Evolutionary conservation across 2,797 vertebrate genomes (phyloP).

Genomic region (Scleropages formosus): DNA sequence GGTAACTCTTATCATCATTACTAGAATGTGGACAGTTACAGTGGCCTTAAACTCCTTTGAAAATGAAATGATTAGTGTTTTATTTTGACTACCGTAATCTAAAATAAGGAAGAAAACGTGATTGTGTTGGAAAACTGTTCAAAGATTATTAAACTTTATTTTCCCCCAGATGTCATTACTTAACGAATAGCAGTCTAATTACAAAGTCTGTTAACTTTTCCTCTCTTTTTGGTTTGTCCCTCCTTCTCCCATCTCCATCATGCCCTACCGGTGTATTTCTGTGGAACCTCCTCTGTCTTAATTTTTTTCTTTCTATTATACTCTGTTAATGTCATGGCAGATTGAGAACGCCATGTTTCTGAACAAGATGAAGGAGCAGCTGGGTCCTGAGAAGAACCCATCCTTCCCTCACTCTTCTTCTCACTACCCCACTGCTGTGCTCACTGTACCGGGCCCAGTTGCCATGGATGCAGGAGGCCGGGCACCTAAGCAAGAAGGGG

Average conservation of each 20-base stretch:
- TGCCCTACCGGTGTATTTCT: neutral
- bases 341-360: conserved; percentile 97
- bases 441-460: conserved; percentile 86
- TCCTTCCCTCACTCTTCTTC: conserved; percentile 79
- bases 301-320: neutral
- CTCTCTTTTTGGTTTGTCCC: neutral
- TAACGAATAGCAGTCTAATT: too few species aligned
- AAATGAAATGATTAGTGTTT: too few species aligned
- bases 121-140: neutral
- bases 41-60: too few species aligned
- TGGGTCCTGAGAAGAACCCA: conserved; percentile 81
- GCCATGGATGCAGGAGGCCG: conserved; percentile 72
- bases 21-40: neutral
- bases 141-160: too few species aligned
- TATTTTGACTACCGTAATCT: conserved; percentile 7
- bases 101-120: neutral
- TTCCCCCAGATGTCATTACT: neutral
- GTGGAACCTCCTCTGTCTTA: neutral
- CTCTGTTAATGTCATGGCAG: conserved; percentile 56
- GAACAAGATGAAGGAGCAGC: conserved; percentile 97
- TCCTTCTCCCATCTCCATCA: neutral
- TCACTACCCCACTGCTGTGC: conserved; percentile 86
- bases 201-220: neutral
- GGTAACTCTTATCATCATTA: conserved; percentile 65
- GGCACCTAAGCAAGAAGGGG: conserved; percentile 63